Base-by-base conservation (phyloP, 1,140 invertebrate genomes). In the Tetragonula clypearis region DNA sequence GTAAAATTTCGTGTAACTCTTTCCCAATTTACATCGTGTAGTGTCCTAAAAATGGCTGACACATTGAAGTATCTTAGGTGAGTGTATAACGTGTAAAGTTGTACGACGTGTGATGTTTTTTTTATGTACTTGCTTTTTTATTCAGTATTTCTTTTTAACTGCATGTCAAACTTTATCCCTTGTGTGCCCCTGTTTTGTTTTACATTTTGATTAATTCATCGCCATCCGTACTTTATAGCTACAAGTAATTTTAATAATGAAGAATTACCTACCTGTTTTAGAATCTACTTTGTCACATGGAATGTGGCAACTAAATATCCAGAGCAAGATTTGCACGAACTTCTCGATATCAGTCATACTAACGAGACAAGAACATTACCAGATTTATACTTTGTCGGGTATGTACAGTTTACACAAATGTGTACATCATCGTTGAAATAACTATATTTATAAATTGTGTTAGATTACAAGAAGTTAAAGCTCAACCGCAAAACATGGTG, bases 401-500 rank as follows among this genome's bases (percentile, higher is more conserved):
- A 95, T n/a, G 62, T 88, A 23, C 21, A 62, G 8, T 56, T 56
- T 69, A 26, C 26, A 35, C n/a, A 55, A 23, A 68, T 72, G 68
- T 60, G 11, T 78, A 14, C n/a, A 23, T 86, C 69, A 56, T 26
- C 66, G 9, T 35, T 0, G 19, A 72, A 76, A 72, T 80, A 65
- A 35, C 30, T n/a, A 49, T 72, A 55, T 84, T 89, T 86, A 56
- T 71, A 55, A 35, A 72, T 41, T 30, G 53, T 92, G 95, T 82
- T 90, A 97, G 97, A n/a, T 95, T 98, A 81, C 98, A 99, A 95
- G 98, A 99, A 95, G 97, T 99, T 1, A 98, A 98, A 93, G 97
- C 97, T 4, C 97, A 98, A 90, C 98, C 98, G 14, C 97, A 98
- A 91, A 97, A 98, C 93, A 96, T 98, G 91, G 92, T 98, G 35